phyloP scores from a whole-genome alignment of 2,797 vertebrate species.

The Alectoris magna region DNA sequence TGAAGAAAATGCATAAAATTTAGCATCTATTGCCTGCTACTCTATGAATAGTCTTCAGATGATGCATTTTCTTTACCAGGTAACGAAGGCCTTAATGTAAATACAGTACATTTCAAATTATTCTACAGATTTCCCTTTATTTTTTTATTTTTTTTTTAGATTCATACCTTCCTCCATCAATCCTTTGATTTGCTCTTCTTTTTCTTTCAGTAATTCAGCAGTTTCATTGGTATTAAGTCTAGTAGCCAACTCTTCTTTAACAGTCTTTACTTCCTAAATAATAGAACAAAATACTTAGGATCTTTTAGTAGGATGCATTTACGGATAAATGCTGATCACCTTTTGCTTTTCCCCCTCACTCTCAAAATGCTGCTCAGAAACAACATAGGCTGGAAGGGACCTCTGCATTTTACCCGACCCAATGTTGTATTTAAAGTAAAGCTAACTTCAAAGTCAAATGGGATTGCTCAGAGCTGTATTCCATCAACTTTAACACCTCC shows the following conservation, averaged over 20 bases:
- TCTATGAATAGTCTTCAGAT: background rate
- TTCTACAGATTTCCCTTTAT: background rate
- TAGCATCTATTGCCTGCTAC: background rate
- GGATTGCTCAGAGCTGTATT: conserved; percentile 2
- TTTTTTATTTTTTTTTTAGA: background rate
- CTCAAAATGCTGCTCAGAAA: background rate
- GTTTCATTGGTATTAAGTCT: conserved; percentile 93
- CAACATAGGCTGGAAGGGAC: background rate
- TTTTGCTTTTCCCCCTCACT: background rate
- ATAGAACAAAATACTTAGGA: background rate
- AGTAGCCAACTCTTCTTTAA: conserved; percentile 92
- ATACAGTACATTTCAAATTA: background rate
- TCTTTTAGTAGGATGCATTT: background rate
- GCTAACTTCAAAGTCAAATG: background rate
- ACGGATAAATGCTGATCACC: background rate
- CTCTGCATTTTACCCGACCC: background rate
- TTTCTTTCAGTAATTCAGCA: conserved; percentile 93
- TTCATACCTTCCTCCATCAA: conserved; percentile 93
- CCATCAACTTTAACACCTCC: background rate
- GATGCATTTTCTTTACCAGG: background rate
- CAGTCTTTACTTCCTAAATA: conserved; percentile 90
- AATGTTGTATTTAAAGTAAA: background rate
- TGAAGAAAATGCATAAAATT: background rate
- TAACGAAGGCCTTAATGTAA: background rate
- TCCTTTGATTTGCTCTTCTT: conserved; percentile 96